Base-by-base conservation (phyloP, 2,888 invertebrate species). In the Leucophenga montana region DNA sequence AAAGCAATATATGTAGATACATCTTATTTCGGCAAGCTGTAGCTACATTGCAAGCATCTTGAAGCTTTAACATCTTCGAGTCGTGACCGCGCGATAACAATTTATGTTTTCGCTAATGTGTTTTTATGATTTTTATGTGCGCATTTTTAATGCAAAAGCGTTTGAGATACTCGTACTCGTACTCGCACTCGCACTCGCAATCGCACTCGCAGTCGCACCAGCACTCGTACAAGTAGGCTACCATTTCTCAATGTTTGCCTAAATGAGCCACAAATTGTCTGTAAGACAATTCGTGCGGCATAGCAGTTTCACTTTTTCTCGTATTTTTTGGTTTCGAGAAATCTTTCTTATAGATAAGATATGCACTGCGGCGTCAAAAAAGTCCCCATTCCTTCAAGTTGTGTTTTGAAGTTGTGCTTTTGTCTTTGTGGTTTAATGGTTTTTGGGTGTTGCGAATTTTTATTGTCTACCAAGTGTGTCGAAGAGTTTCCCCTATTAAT, bases 31-130 rank as follows among this genome's bases (percentile, higher is more conserved):
- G n/a, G n/a, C n/a, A n/a, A n/a, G n/a, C n/a, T n/a, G n/a, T n/a
- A 39, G 39, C 3, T 39, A 9, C 20, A 13, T 39, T n/a, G 59
- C 59, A 22, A 11, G 22, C 27, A 9, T 27, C 33, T 27, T 8
- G 13, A n/a, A n/a, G 13, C 14, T 31, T 14, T 8, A 16, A 13
- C 31, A 59, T 13, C 57, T 48, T 48, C 14, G 57, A 54, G 48
- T 67, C 22, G 33, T 16, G 62, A 62, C 46, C 33, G 62, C 33
- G 62, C 66, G 77, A 80, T 80, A 79, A 71, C 74, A 77, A 80
- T 79, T 80, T 80, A 80, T 79, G 79, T 75, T 77, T 76, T 62
- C 70, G 78, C 77, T 80, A 80, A 80, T 79, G 80, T 77, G 75
- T 75, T 78, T 78, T 78, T 78, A 77, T 80, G 77, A 75, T 76